Conservation (phyloP, 1,140 invertebrate species). For the Semibalanus balanoides region DNA sequence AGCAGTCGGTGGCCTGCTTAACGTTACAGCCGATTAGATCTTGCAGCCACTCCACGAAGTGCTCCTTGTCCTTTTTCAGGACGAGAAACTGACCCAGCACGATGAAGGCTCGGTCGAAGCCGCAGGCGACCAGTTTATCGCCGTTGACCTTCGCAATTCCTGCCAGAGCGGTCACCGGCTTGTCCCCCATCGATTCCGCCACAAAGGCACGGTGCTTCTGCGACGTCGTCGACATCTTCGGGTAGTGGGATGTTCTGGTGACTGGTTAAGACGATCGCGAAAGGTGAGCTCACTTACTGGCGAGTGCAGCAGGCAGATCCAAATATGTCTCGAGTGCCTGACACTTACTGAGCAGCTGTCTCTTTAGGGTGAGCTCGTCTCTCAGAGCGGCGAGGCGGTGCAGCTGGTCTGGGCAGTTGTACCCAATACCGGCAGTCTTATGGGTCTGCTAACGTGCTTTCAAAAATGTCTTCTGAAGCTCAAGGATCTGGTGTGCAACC, state of each 20-base stretch:
- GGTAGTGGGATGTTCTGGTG: no score
- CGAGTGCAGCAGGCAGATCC: neutral
- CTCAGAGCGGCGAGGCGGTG: neutral
- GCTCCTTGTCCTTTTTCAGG: conserved; percentile 85
- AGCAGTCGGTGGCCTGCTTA: conserved; percentile 87
- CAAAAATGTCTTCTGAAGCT: no score
- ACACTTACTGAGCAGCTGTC: neutral
- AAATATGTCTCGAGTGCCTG: neutral
- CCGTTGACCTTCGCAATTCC: conserved; percentile 84
- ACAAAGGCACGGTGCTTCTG: conserved; percentile 89
- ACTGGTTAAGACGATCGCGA: neutral
- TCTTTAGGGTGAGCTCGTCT: neutral
- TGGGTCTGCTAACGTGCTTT: no score
- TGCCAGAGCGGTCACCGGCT: conserved; percentile 79
- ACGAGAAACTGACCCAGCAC: conserved; percentile 93
- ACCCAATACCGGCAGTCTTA: neutral
- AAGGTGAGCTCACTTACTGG: conserved; percentile 18
- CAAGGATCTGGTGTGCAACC: no score
- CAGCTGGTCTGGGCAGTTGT: neutral
- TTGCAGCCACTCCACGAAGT: conserved; percentile 96
- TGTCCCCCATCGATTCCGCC: conserved; percentile 88
- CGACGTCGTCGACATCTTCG: conserved; percentile 70
- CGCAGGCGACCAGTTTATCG: conserved; percentile 59
- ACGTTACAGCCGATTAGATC: conserved; percentile 72
- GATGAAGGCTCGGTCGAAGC: conserved; percentile 91